Percentiles rank a stretch among this genome's conserved stretches.
Evolutionary conservation across 1,140 invertebrate species (phyloP).

Genomic region (Cydia fagiglandana): DNA sequence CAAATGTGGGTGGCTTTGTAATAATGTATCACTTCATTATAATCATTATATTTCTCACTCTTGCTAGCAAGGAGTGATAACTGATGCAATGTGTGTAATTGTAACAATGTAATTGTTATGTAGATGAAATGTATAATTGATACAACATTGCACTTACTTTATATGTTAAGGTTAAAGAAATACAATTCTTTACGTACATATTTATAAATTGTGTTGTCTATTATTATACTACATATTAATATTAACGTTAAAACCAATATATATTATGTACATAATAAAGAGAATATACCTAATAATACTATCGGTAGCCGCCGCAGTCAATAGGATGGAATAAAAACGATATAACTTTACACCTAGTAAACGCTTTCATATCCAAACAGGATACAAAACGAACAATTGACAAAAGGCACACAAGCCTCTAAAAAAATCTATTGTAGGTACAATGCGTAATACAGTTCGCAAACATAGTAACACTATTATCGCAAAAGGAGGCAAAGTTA

Average conservation of each 20-base stretch:
- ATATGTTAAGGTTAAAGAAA: too few relatives aligned
- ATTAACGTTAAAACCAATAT: too few relatives aligned
- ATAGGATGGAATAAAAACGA: constrained; percentile 2
- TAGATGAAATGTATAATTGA: not conserved
- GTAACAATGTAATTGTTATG: not conserved
- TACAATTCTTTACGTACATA: too few relatives aligned
- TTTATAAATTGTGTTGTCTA: too few relatives aligned
- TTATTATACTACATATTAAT: not conserved
- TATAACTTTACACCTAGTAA: constrained; percentile 26
- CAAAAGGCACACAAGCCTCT: constrained; percentile 58
- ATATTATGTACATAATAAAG: not conserved
- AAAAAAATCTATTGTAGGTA: constrained; percentile 56
- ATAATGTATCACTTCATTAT: constrained; percentile 75
- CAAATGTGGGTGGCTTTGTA: constrained; percentile 75
- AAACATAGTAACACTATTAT: constrained; percentile 77
- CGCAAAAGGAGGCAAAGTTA: constrained; percentile 76
- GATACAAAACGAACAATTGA: constrained; percentile 63
- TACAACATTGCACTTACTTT: too few relatives aligned
- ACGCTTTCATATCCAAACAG: constrained; percentile 47
- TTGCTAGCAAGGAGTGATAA: not conserved
- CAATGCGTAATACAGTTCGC: constrained; percentile 77
- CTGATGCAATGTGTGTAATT: not conserved
- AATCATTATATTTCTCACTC: constrained; percentile 57
- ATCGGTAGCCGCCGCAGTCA: not conserved
- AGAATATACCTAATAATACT: not conserved